These are phyloP conservation scores for Emydoidea blandingii DNA, from an alignment of 2,797 vertebrate genomes.

Conservation along the genomic window DNA sequence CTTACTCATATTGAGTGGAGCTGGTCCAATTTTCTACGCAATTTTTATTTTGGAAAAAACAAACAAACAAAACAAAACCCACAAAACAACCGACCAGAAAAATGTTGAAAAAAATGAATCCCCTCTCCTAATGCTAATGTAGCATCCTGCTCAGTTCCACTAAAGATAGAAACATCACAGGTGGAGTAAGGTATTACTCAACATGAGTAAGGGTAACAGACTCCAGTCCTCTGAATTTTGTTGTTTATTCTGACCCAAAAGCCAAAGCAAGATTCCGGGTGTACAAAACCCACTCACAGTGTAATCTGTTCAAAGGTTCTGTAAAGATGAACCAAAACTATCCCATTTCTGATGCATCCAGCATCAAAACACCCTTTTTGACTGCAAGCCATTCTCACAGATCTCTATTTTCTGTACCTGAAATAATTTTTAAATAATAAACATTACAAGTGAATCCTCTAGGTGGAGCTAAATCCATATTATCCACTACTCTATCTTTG, in stretches of 20 bases:
- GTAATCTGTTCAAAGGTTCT: not conserved
- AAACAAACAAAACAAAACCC: not conserved
- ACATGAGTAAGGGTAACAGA: not conserved
- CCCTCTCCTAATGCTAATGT: not conserved
- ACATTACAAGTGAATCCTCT: conserved; percentile 5
- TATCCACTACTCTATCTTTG: not conserved
- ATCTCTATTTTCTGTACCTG: not conserved
- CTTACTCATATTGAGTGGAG: not conserved
- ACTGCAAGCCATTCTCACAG: not conserved
- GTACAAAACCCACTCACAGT: not conserved
- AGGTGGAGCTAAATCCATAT: conserved; percentile 34
- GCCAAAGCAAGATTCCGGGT: not conserved
- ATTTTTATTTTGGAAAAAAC: not conserved
- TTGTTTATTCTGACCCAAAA: not conserved
- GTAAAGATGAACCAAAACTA: not conserved
- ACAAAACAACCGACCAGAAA: not conserved
- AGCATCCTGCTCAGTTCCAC: not conserved
- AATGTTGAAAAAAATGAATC: not conserved
- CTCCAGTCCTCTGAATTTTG: not conserved
- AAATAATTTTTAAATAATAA: not conserved
- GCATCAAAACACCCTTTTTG: rapidly evolving
- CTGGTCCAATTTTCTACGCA: not conserved
- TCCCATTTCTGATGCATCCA: not conserved
- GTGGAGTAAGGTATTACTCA: not conserved
- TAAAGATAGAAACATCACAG: not conserved